These are phyloP conservation scores for Mnemiopsis leidyi DNA, from an alignment of 37 sponge, comb jelly and placozoan genomes.

Conservation along the genomic window DNA sequence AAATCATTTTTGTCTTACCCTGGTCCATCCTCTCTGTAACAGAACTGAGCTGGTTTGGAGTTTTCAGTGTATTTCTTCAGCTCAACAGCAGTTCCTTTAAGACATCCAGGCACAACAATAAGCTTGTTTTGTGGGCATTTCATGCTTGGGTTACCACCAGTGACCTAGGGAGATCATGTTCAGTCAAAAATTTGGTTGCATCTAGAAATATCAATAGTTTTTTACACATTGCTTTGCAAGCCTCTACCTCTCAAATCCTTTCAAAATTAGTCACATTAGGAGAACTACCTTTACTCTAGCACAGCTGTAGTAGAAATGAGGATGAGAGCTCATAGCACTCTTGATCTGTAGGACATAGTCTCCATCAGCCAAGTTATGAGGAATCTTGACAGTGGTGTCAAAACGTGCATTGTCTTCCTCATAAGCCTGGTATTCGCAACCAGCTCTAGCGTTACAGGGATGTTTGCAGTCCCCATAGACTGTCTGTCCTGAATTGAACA, in stretches of 20 bases:
- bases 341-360: conserved; percentile 26
- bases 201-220: too few relatives aligned
- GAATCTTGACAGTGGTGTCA: conserved; percentile 27
- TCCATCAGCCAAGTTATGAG: conserved; percentile 29
- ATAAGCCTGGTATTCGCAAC: conserved; percentile 27
- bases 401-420: conserved; percentile 35
- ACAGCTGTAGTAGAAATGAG: conserved; percentile 26
- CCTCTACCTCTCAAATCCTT: too few relatives aligned
- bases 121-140: conserved; percentile 14
- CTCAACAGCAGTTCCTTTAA: not conserved
- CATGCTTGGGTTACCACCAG: conserved; percentile 3
- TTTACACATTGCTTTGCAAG: too few relatives aligned
- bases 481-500: not conserved
- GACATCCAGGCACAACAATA: not conserved
- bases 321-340: conserved; percentile 35
- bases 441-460: conserved; percentile 20
- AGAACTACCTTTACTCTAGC: not conserved
- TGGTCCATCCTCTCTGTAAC: conserved; percentile 14
- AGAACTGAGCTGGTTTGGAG: conserved; percentile 20
- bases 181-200: not conserved
- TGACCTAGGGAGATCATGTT: not conserved
- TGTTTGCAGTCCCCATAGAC: conserved; percentile 20
- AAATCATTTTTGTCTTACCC: too few relatives aligned
- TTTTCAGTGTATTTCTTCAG: conserved; percentile 2
- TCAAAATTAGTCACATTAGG: too few relatives aligned